Evolutionary conservation across 2,888 invertebrate genomes (phyloP).

Genomic region (Kryphioiulus occultus): DNA sequence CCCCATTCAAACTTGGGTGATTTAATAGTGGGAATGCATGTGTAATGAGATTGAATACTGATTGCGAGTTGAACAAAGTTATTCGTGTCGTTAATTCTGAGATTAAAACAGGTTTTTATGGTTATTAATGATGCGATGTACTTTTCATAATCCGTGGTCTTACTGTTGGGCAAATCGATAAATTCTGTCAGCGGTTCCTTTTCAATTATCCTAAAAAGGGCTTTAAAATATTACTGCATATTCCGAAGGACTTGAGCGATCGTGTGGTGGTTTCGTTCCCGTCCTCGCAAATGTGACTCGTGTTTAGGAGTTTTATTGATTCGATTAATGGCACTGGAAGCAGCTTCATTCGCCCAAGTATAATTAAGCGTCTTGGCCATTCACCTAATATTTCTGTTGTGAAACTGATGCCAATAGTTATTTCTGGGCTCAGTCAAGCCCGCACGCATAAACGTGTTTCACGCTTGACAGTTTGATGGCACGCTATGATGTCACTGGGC

Average conservation of each 20-base stretch:
- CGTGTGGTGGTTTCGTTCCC: not conserved
- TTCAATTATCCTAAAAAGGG: not conserved
- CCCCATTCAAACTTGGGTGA: too few relatives aligned
- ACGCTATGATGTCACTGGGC: not conserved
- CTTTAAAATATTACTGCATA: not conserved
- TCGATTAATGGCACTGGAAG: not conserved
- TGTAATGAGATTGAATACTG: too few relatives aligned
- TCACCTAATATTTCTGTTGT: not conserved
- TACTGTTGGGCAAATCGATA: not conserved
- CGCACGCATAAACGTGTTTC: not conserved
- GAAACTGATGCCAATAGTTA: conserved; percentile 5
- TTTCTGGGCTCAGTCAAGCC: not conserved
- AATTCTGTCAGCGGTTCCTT: not conserved
- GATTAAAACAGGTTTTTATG: too few relatives aligned
- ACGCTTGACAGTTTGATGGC: not conserved
- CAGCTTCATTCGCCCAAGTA: not conserved
- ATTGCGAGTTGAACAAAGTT: too few relatives aligned
- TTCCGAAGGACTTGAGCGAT: not conserved
- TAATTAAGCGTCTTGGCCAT: not conserved
- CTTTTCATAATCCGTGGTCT: not conserved
- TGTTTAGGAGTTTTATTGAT: not conserved
- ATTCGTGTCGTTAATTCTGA: too few relatives aligned
- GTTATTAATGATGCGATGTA: not conserved
- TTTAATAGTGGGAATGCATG: too few relatives aligned
- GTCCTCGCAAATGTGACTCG: not conserved